Evolutionary conservation across 2,113 vertebrate genomes (phyloP).

Genomic region (Archocentrus centrarchus): DNA sequence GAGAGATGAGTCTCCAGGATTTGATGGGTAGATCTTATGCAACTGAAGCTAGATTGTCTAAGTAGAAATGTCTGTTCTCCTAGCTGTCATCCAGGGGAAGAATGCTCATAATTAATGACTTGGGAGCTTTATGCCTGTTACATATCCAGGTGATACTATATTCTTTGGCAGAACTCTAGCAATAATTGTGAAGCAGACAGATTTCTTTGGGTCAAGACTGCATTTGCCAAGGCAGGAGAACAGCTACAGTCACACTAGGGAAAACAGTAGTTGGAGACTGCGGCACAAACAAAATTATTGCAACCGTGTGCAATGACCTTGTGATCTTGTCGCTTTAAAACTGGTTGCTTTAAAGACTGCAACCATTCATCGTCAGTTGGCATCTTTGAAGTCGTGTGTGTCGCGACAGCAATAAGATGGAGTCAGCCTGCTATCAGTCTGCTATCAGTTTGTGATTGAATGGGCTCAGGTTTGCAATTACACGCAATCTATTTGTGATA

Average conservation of each 20-base stretch:
- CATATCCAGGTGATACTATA: slow-evolving; percentile 27
- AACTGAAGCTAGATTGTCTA: neutral
- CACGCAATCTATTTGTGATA: neutral
- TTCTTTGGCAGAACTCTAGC: slow-evolving; percentile 9
- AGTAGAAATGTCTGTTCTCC: slow-evolving; percentile 21
- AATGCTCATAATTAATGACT: slow-evolving; percentile 32
- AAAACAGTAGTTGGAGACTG: neutral
- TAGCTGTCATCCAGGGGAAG: slow-evolving; percentile 13
- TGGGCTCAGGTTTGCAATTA: neutral
- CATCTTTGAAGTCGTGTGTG: neutral
- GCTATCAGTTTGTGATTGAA: neutral
- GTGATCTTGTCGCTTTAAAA: neutral
- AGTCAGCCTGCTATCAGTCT: neutral
- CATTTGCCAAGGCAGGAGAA: neutral
- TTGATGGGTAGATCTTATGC: neutral
- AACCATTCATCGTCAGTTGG: neutral
- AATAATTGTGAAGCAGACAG: slow-evolving; percentile 14
- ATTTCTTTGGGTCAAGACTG: slow-evolving; percentile 9
- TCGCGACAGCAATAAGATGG: neutral
- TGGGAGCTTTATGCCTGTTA: slow-evolving; percentile 19
- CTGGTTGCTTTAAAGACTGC: neutral
- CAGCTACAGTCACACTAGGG: neutral
- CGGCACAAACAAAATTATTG: neutral
- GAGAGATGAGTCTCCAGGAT: slow-evolving; percentile 4
- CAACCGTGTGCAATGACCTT: neutral